Evolutionary conservation across 2,888 invertebrate genomes (phyloP).

Genomic region (Chymomyza fuscimana): DNA sequence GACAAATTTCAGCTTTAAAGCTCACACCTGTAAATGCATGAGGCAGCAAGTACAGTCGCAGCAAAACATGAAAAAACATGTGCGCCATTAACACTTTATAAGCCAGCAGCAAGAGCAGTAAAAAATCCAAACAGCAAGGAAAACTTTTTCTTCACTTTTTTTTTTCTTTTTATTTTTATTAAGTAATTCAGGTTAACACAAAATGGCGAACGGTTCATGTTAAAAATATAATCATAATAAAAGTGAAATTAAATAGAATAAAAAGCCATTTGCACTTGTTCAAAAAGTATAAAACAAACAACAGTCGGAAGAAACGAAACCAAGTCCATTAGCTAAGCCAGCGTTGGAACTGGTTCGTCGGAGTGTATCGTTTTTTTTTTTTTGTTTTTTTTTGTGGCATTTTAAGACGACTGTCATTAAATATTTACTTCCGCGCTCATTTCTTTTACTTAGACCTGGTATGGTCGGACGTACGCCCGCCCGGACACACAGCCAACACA

Average conservation of each 20-base stretch:
- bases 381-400: neutral
- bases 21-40: neutral
- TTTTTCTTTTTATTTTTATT: conserved; percentile 25
- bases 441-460: conserved; percentile 55
- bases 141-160: neutral
- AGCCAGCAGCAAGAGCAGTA: conserved; percentile 8
- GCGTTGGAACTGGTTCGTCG: neutral
- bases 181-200: conserved; percentile 35
- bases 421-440: conserved; percentile 67
- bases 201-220: conserved; percentile 15
- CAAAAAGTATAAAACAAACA: conserved; percentile 48
- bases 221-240: conserved; percentile 70
- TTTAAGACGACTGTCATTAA: conserved; percentile 50
- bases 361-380: neutral
- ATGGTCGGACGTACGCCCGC: neutral
- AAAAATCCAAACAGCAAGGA: conserved; percentile 3
- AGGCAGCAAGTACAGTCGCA: neutral
- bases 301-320: conserved; percentile 17
- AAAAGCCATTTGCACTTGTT: conserved; percentile 71
- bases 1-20: neutral
- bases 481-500: conserved; percentile 27
- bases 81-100: conserved; percentile 11
- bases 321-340: conserved; percentile 57
- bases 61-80: neutral
- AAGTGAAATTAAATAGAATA: conserved; percentile 69